phyloP scores from a whole-genome alignment of 2,888 invertebrate genomes.

The Drosophila putrida region DNA sequence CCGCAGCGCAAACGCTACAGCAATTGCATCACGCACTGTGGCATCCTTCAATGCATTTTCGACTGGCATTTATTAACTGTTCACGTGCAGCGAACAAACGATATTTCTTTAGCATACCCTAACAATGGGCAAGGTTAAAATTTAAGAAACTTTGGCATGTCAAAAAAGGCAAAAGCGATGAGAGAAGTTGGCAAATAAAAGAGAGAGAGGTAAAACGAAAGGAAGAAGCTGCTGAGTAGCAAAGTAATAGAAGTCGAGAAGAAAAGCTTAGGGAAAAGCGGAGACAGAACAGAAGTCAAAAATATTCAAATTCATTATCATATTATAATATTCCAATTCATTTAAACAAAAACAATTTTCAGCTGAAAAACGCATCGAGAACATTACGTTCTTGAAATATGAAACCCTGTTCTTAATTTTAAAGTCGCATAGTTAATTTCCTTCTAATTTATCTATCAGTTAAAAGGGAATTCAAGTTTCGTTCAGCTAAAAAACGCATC shows the following conservation, averaged over 20 bases:
- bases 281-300: too few species aligned
- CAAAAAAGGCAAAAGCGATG: not conserved
- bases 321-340: too few species aligned
- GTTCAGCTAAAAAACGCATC: too few species aligned
- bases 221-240: not conserved
- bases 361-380: too few species aligned
- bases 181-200: not conserved
- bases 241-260: not conserved
- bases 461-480: not conserved
- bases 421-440: too few species aligned
- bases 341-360: too few species aligned
- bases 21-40: slow-evolving; percentile 71
- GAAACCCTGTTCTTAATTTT: too few species aligned
- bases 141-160: not conserved
- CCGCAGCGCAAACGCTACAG: slow-evolving; percentile 28
- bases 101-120: slow-evolving; percentile 42
- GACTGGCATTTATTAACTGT: slow-evolving; percentile 76
- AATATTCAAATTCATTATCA: too few species aligned
- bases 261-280: not conserved
- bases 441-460: too few species aligned
- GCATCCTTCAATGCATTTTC: slow-evolving; percentile 65
- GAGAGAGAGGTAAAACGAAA: not conserved
- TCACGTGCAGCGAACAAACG: slow-evolving; percentile 70
- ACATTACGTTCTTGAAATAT: too few species aligned
- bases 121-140: not conserved